Evolutionary conservation across 1,140 invertebrate species (phyloP).

Genomic region (Radopholus similis): DNA sequence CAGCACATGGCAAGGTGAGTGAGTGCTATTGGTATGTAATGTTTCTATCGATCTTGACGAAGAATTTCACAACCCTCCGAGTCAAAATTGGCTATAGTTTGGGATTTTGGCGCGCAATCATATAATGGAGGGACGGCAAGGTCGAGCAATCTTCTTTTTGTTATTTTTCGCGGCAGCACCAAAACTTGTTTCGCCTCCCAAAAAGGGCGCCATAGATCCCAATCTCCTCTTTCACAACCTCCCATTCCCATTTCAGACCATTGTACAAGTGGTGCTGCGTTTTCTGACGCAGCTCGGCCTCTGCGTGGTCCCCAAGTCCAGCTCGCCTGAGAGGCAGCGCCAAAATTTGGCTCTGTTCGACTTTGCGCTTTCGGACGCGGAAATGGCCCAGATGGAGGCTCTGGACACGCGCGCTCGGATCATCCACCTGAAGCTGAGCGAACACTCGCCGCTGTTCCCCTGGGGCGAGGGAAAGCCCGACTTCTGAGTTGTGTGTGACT

Average conservation of each 20-base stretch:
- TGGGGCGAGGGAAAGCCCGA: neutral
- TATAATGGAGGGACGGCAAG: too few relatives aligned
- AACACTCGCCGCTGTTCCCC: conserved; percentile 4
- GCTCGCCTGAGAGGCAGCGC: conserved; percentile 45
- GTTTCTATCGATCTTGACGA: too few relatives aligned
- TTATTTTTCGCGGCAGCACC: too few relatives aligned
- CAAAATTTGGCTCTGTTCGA: conserved; percentile 60
- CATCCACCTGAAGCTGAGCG: conserved; percentile 6
- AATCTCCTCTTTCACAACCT: too few relatives aligned
- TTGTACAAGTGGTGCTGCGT: conserved; percentile 61
- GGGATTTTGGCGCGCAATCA: too few relatives aligned
- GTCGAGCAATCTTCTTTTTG: too few relatives aligned
- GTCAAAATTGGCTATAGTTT: too few relatives aligned
- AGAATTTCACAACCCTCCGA: too few relatives aligned
- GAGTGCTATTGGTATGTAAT: too few relatives aligned
- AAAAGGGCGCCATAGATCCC: too few relatives aligned
- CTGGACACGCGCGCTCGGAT: conserved; percentile 22
- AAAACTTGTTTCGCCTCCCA: too few relatives aligned
- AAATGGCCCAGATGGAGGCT: conserved; percentile 18
- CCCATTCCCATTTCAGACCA: conserved; percentile 37
- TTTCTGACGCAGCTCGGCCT: conserved; percentile 58
- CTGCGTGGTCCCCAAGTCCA: conserved; percentile 60
- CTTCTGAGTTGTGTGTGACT: too few relatives aligned
- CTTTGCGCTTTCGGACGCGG: conserved; percentile 41
- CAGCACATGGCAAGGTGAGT: conserved; percentile 25